Evolutionary conservation across 2,888 invertebrate species (phyloP).

Genomic region (Sepioteuthis lessoniana): DNA sequence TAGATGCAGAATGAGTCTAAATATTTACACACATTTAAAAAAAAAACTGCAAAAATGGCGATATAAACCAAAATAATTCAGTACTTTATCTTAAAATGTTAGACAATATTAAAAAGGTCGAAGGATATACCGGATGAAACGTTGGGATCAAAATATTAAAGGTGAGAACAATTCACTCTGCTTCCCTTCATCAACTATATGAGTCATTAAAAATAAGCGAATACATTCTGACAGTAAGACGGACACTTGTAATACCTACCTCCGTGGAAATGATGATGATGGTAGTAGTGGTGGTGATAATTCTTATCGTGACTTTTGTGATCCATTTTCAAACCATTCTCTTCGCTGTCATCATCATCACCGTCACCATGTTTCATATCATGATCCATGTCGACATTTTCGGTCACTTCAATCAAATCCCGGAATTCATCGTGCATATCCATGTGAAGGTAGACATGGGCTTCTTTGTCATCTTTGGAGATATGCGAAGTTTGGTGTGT

Average conservation of each 20-base stretch:
- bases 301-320: accelerated
- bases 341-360: not conserved
- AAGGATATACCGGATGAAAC: too few relatives aligned
- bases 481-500: not conserved
- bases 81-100: too few relatives aligned
- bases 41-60: too few relatives aligned
- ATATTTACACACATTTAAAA: too few relatives aligned
- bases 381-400: not conserved
- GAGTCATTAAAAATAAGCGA: too few relatives aligned
- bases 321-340: not conserved
- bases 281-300: not conserved
- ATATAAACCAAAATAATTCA: too few relatives aligned
- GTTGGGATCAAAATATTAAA: too few relatives aligned
- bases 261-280: not conserved
- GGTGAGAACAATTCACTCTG: too few relatives aligned
- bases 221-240: too few relatives aligned
- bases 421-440: not conserved
- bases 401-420: not conserved
- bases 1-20: too few relatives aligned
- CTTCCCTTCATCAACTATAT: too few relatives aligned
- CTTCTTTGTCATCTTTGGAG: not conserved
- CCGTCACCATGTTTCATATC: not conserved
- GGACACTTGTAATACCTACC: not conserved
- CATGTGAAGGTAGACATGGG: not conserved
- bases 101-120: too few relatives aligned